phyloP scores from a whole-genome alignment of 2,888 invertebrate genomes.

The Drosophila birchii region DNA sequence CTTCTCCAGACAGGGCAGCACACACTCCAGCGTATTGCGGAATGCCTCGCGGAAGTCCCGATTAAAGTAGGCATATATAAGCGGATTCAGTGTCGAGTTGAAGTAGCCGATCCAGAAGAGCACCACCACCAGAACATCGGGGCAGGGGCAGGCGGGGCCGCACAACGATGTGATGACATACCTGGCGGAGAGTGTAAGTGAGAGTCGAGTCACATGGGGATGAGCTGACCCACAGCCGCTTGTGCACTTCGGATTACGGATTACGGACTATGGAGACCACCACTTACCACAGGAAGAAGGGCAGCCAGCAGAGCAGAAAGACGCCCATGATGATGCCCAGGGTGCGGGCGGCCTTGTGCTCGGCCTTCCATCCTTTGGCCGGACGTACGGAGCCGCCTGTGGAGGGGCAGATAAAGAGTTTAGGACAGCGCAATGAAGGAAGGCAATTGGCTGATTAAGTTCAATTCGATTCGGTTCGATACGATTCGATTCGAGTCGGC shows the following conservation, averaged over 20 bases:
- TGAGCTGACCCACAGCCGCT: constrained; percentile 11
- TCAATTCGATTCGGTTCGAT: constrained; percentile 43
- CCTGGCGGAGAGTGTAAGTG: constrained; percentile 85
- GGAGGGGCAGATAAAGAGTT: constrained; percentile 55
- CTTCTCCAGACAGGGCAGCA: constrained; percentile 90
- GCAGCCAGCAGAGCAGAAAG: constrained; percentile 97
- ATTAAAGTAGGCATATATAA: constrained; percentile 98
- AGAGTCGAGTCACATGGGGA: constrained; percentile 12
- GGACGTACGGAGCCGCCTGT: constrained; percentile 87
- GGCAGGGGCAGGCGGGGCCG: constrained; percentile 93
- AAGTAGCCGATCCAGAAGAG: constrained; percentile 99
- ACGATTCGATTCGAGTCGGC: constrained; percentile 22
- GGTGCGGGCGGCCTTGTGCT: constrained; percentile 97
- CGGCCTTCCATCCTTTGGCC: constrained; percentile 93
- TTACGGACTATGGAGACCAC: constrained; percentile 7
- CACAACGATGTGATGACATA: constrained; percentile 93
- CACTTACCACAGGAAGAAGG: constrained; percentile 97
- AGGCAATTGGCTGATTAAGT: constrained; percentile 51
- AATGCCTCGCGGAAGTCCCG: constrained; percentile 98
- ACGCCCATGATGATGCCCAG: constrained; percentile 98
- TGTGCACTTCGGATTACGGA: constrained; percentile 14
- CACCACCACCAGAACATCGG: constrained; percentile 93
- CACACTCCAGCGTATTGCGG: constrained; percentile 94
- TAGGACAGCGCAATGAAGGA: constrained; percentile 37
- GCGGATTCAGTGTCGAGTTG: constrained; percentile 96